Percentiles rank a stretch among this genome's conserved stretches.
Conservation (phyloP, 2,797 vertebrate genomes). For the Lophotriccus pileatus region DNA sequence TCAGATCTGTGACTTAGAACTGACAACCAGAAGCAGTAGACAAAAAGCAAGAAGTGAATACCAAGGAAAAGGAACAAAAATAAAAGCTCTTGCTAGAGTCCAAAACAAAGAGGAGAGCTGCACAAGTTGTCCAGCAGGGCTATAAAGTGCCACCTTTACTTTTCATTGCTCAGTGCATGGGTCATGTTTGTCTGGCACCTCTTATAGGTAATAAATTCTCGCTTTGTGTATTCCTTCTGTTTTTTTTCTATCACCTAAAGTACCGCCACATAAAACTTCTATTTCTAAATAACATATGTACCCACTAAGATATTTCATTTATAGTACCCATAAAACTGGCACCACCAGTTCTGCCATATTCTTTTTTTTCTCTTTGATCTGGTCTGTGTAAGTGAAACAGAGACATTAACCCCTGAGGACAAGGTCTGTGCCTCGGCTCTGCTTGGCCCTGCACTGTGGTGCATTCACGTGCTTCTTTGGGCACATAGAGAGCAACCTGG, state of each 20-base stretch:
- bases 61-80: not conserved
- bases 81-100: not conserved
- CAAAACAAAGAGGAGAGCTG: not conserved
- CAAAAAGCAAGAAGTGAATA: not conserved
- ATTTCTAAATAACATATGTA: conserved; percentile 1
- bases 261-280: not conserved
- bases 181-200: not conserved
- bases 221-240: not conserved
- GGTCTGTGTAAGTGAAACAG: not conserved
- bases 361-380: not conserved
- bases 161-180: not conserved
- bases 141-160: not conserved
- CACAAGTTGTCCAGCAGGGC: not conserved
- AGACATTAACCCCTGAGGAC: not conserved
- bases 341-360: not conserved
- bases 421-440: not conserved
- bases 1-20: not conserved
- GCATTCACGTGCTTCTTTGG: not conserved
- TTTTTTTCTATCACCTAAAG: conserved; percentile 16
- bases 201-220: conserved; percentile 14
- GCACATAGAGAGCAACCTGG: not conserved
- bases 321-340: conserved; percentile 24
- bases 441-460: not conserved
- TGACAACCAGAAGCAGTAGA: not conserved
- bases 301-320: conserved; percentile 4